Conservation (phyloP, 2,888 invertebrate genomes). For the Macaria liturata region DNA sequence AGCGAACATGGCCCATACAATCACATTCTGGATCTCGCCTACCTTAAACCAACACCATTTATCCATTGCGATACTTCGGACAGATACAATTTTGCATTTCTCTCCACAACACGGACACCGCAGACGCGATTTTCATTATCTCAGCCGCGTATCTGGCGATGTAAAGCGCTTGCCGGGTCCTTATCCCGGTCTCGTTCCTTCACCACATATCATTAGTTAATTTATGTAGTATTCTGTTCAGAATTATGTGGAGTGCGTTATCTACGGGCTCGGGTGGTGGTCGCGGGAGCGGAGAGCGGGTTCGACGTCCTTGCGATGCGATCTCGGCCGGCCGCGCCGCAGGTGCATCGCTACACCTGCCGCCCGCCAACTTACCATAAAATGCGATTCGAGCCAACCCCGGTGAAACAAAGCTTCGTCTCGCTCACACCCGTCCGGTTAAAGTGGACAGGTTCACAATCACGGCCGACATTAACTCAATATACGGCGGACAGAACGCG, state of each 20-base stretch:
- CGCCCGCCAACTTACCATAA: conserved; percentile 79
- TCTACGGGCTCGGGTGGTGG: conserved; percentile 63
- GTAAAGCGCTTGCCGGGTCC: conserved; percentile 42
- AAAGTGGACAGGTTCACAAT: conserved; percentile 68
- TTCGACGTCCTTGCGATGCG: conserved; percentile 76
- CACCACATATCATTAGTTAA: conserved; percentile 69
- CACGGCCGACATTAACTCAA: conserved; percentile 80
- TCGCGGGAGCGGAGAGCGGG: conserved; percentile 50
- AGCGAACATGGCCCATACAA: conserved; percentile 35
- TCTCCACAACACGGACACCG: conserved; percentile 39
- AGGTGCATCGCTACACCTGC: conserved; percentile 80
- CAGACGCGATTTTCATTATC: conserved; percentile 53
- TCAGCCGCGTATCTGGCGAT: conserved; percentile 50
- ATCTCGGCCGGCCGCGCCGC: conserved; percentile 76
- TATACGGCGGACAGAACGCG: conserved; percentile 73
- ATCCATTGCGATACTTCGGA: conserved; percentile 37
- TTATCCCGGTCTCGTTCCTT: conserved; percentile 54
- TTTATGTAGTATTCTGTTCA: conserved; percentile 67
- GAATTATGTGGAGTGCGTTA: conserved; percentile 68
- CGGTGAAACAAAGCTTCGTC: conserved; percentile 67
- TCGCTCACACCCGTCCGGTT: conserved; percentile 52
- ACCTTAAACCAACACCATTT: conserved; percentile 40
- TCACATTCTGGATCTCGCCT: conserved; percentile 40
- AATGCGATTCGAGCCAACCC: conserved; percentile 78
- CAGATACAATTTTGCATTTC: conserved; percentile 50